These are phyloP conservation scores for Drusus annulatus DNA, from an alignment of 1,140 invertebrate species.

Conservation along the genomic window DNA sequence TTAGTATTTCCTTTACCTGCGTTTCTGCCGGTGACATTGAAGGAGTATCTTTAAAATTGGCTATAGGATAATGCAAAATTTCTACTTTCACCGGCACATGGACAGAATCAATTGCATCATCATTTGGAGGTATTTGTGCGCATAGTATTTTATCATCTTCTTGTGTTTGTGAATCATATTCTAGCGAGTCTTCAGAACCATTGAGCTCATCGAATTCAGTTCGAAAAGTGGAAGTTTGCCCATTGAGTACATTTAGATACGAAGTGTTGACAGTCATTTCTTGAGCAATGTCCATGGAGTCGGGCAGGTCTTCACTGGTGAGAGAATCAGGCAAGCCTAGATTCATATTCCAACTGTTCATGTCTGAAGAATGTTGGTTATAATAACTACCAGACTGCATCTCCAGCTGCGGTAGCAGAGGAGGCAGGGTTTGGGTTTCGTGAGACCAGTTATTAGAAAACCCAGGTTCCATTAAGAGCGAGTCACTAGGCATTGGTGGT, in stretches of 20 bases:
- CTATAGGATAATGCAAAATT: conserved; percentile 12
- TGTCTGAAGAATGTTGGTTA: conserved; percentile 58
- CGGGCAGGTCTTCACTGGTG: conserved; percentile 34
- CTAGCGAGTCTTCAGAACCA: conserved; percentile 27
- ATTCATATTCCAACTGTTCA: conserved; percentile 42
- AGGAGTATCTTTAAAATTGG: conserved; percentile 1
- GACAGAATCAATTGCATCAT: neutral
- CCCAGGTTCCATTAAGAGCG: conserved; percentile 12
- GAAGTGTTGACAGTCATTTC: conserved; percentile 58
- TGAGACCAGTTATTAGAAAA: conserved; percentile 16
- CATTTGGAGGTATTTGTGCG: neutral
- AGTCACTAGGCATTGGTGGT: conserved; percentile 48
- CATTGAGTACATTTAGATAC: conserved; percentile 58
- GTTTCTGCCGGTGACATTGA: neutral
- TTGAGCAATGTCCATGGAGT: conserved; percentile 48
- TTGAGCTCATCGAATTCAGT: conserved; percentile 63
- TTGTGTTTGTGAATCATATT: conserved; percentile 8
- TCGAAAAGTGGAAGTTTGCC: conserved; percentile 61
- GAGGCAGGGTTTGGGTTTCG: conserved; percentile 32
- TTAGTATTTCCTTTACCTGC: conserved; percentile 7
- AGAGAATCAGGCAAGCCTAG: conserved; percentile 33
- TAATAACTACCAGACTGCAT: conserved; percentile 51
- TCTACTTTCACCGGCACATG: conserved; percentile 22
- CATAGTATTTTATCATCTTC: conserved; percentile 1
- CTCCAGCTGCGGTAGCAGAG: conserved; percentile 36